Conservation (phyloP, 2,888 invertebrate species). For the Sussaba pulchella region DNA sequence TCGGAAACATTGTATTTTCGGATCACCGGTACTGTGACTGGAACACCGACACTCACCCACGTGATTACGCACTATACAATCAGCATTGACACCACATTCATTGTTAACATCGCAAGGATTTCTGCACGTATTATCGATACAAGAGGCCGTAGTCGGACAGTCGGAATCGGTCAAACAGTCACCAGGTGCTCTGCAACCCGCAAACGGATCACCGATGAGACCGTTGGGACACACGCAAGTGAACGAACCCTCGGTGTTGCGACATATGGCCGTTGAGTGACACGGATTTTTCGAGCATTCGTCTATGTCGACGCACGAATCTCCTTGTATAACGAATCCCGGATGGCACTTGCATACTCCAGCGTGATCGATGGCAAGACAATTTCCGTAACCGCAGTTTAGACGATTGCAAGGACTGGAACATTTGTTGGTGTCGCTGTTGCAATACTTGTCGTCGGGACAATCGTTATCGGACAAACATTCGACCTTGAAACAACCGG, state of each 20-base stretch:
- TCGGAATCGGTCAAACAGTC: conserved; percentile 93
- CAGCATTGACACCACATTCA: conserved; percentile 91
- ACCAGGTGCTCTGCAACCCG: conserved; percentile 92
- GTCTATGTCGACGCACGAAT: conserved; percentile 91
- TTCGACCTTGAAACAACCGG: conserved; percentile 96
- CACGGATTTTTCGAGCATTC: conserved; percentile 93
- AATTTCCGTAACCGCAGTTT: conserved; percentile 93
- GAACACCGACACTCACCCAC: conserved; percentile 91
- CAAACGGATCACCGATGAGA: conserved; percentile 91
- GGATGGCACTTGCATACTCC: conserved; percentile 90
- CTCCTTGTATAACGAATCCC: conserved; percentile 89
- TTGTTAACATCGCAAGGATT: conserved; percentile 90
- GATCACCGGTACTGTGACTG: conserved; percentile 91
- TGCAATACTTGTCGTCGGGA: conserved; percentile 90
- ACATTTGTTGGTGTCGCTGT: conserved; percentile 91
- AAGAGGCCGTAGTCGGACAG: conserved; percentile 92
- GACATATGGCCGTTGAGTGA: conserved; percentile 91
- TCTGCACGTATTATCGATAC: conserved; percentile 90
- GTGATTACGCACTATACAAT: conserved; percentile 90
- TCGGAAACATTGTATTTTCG: conserved; percentile 88
- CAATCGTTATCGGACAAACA: conserved; percentile 93
- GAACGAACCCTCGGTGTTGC: conserved; percentile 92
- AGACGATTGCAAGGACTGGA: conserved; percentile 92
- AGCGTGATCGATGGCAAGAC: conserved; percentile 90
- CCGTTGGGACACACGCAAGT: conserved; percentile 92